These are phyloP conservation scores for Drosophila quinaria DNA, from an alignment of 2,888 invertebrate genomes.

Conservation along the genomic window DNA sequence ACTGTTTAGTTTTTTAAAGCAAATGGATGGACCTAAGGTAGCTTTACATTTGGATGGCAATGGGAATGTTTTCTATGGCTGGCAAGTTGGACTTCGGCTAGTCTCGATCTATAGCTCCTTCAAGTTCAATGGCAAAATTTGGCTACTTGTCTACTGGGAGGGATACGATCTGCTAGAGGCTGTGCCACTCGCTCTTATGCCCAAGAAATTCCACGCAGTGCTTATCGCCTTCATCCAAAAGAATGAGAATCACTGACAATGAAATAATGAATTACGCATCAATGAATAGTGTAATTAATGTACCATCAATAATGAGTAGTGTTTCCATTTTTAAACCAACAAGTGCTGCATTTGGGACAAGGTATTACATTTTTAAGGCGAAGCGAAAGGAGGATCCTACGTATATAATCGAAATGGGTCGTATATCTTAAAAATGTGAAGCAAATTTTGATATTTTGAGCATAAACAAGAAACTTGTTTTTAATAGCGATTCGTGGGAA, in stretches of 20 bases:
- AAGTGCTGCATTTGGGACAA: too few relatives aligned
- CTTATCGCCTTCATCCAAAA: background rate
- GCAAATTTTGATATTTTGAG: too few relatives aligned
- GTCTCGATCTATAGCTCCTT: background rate
- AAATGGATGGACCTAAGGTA: constrained; percentile 18
- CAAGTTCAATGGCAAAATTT: background rate
- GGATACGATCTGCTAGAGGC: constrained; percentile 18
- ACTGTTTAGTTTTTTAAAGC: background rate
- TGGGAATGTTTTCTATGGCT: constrained; percentile 22
- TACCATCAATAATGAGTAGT: background rate
- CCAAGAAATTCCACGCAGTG: background rate
- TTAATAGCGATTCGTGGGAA: too few relatives aligned
- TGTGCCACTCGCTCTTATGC: constrained; percentile 5
- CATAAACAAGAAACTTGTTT: too few relatives aligned
- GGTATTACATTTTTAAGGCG: too few relatives aligned
- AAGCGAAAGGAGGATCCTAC: too few relatives aligned
- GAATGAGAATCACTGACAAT: background rate
- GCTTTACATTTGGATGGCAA: constrained; percentile 5
- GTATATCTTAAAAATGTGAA: too few relatives aligned
- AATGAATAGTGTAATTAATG: background rate
- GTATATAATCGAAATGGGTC: too few relatives aligned
- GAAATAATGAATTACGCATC: background rate
- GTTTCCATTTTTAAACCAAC: too few relatives aligned
- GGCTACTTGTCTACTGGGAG: constrained; percentile 25
- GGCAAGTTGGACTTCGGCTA: constrained; percentile 5